Evolutionary conservation across 2,888 invertebrate genomes (phyloP), one percentile per base, ranked within the genome.

Genomic region (Campoletis raptor): DNA sequence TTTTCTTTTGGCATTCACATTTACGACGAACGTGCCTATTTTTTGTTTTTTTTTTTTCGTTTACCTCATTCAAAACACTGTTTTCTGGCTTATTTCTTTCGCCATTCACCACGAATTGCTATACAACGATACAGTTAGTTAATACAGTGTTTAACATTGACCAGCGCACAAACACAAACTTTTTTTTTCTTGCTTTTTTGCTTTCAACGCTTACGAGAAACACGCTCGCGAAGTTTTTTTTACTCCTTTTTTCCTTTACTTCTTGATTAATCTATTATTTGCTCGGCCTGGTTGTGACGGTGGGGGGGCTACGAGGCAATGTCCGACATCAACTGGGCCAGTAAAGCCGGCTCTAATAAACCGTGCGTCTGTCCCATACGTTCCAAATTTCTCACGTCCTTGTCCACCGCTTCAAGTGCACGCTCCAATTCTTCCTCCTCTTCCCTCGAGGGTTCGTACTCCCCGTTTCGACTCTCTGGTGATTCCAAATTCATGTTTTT

Each of bases 361-460:
- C 95, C 95, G 86, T 95, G 95, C 7, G 96, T 95, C 89, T 95
- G 95, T 80, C 96, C 96, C 94, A 96, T 95, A 94, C 96, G 96
- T 93, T 97, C 96, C 90, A 97, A 94, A 83, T 96, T 96, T 93
- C 96, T 96, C 30, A 97, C 96, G 92, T 96, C 96, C 92, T 96
- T 96, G 92, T 97, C 97, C 67, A 97, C 97, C 72, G 96, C 96
- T 90, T 97, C 97, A 87, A 98, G 94, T 10, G 98, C 98, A 85
- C 98, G 96, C 93, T 98, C 98, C 90, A 98, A 94, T 93, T 98
- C 98, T 89, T 98, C 98, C 52, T 98, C 97, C 94, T 98, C 98
- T 92, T 98, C 98, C 92, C 96, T 96, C 73, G 97, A 96, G 54
- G 97, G 96, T 90, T 96, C 96, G 90, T 96, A 96, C 88, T 96